Evolutionary conservation across 2,888 invertebrate species (phyloP).

Genomic region (Xestia c-nigrum): DNA sequence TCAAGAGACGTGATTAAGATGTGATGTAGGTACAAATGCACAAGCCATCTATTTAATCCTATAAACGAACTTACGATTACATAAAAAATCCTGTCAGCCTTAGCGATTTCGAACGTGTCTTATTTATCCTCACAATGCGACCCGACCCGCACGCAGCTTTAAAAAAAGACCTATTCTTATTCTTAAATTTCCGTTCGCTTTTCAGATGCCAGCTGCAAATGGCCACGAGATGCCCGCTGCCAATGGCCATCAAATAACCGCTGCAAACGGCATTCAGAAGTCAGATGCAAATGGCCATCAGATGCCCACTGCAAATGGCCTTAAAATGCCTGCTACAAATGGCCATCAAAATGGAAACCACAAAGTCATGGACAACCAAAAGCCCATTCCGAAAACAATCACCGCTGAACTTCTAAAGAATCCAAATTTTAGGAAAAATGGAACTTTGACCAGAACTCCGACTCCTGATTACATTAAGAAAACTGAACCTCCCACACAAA

Average conservation of each 20-base stretch:
- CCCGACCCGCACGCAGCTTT: background rate
- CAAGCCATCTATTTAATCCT: background rate
- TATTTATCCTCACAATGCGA: background rate
- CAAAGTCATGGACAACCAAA: constrained; percentile 69
- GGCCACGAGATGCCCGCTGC: constrained; percentile 11
- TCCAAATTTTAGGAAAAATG: constrained; percentile 80
- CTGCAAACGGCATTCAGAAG: constrained; percentile 16
- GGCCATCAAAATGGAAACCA: constrained; percentile 80
- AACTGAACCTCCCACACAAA: constrained; percentile 68
- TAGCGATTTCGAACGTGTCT: background rate
- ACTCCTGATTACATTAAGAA: constrained; percentile 86
- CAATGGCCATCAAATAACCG: constrained; percentile 5
- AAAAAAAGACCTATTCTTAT: background rate
- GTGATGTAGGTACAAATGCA: background rate
- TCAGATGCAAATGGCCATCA: constrained; percentile 68
- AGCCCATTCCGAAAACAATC: constrained; percentile 46
- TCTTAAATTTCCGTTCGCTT: constrained; percentile 3
- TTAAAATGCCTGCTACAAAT: constrained; percentile 84
- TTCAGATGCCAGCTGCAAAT: constrained; percentile 41
- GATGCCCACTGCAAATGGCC: constrained; percentile 77
- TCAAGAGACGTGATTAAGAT: background rate
- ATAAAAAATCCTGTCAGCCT: background rate
- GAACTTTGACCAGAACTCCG: constrained; percentile 81
- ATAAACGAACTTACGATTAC: background rate
- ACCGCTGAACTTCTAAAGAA: constrained; percentile 72